These are phyloP conservation scores for Pan troglodytes DNA, from an alignment of 2,113 vertebrate species.

Conservation along the genomic window DNA sequence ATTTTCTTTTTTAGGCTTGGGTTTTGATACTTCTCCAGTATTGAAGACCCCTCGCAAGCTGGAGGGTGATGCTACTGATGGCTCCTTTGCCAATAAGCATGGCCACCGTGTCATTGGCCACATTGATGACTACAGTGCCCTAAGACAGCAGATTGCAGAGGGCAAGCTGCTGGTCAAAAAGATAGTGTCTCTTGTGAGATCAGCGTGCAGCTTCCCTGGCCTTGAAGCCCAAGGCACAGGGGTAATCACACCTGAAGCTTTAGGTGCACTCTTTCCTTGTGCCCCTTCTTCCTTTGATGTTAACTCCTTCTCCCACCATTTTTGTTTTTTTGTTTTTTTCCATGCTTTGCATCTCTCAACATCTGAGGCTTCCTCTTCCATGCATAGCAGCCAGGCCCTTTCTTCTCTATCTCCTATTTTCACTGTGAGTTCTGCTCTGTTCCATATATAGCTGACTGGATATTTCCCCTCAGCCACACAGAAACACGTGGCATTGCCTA, in stretches of 20 bases:
- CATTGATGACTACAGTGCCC: constrained; percentile 87
- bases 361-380: not conserved
- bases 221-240: too few relatives aligned
- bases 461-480: not conserved
- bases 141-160: constrained; percentile 89
- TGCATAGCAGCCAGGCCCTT: not conserved
- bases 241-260: too few relatives aligned
- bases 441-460: not conserved
- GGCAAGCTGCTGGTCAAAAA: constrained; percentile 83
- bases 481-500: not conserved
- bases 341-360: not conserved
- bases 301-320: not conserved
- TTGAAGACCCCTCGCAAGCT: constrained; percentile 77
- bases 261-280: too few relatives aligned
- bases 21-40: not conserved
- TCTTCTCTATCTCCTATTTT: not conserved
- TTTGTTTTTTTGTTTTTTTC: too few relatives aligned
- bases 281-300: not conserved
- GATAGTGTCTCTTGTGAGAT: constrained; percentile 69
- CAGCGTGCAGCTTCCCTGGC: too few relatives aligned
- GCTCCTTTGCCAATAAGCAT: constrained; percentile 75
- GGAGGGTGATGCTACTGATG: constrained; percentile 82
- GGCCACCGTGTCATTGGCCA: constrained; percentile 83
- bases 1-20: too few relatives aligned
- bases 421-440: not conserved